phyloP scores from a whole-genome alignment of 2,797 vertebrate genomes.

The Urosaurus nigricauda region DNA sequence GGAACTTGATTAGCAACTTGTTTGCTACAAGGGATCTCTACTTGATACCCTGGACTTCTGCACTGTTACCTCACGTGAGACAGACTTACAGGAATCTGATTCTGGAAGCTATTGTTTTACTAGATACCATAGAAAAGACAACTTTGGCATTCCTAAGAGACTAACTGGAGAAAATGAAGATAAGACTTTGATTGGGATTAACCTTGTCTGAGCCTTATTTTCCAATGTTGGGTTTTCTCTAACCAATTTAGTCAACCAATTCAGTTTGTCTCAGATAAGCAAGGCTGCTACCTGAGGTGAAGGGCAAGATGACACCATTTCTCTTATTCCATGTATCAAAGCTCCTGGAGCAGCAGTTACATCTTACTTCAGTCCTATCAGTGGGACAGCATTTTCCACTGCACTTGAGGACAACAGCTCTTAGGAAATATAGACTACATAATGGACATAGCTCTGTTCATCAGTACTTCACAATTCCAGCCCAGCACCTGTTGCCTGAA shows the following conservation, averaged over 20 bases:
- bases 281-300: neutral
- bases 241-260: neutral
- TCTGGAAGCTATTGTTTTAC: neutral
- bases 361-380: neutral
- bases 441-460: no score
- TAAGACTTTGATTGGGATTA: neutral
- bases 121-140: neutral
- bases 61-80: constrained; percentile 18
- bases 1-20: neutral
- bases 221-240: neutral
- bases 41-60: constrained; percentile 21
- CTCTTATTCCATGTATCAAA: neutral
- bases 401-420: neutral
- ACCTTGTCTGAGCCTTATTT: neutral
- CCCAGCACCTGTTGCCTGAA: neutral
- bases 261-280: neutral
- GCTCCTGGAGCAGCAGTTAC: neutral
- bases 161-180: neutral
- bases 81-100: neutral
- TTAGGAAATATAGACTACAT: neutral
- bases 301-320: neutral
- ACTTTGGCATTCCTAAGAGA: neutral
- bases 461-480: neutral
- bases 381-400: neutral
- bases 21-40: neutral